Conservation (phyloP, 2,888 invertebrate species). For the Thymelicus sylvestris region DNA sequence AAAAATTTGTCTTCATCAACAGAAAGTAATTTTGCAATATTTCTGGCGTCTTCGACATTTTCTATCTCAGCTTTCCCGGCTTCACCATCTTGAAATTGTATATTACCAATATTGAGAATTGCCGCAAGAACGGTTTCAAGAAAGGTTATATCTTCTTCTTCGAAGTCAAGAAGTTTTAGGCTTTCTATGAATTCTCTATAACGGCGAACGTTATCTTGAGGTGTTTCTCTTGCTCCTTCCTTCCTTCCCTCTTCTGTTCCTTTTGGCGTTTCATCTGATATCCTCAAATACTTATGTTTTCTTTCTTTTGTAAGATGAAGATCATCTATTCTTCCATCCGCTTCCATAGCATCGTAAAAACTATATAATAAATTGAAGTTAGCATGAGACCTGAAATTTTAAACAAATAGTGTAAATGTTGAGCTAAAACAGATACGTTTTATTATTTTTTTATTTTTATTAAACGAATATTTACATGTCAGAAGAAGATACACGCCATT, state of each 20-base stretch:
- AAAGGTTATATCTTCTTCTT: slow-evolving; percentile 88
- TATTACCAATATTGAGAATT: slow-evolving; percentile 91
- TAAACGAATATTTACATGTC: slow-evolving; percentile 85
- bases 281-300: slow-evolving; percentile 90
- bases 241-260: slow-evolving; percentile 60
- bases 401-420: slow-evolving; percentile 84
- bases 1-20: slow-evolving; percentile 92
- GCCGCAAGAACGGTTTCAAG: slow-evolving; percentile 90
- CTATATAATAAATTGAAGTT: slow-evolving; percentile 97
- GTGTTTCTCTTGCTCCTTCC: slow-evolving; percentile 86
- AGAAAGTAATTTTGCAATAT: slow-evolving; percentile 90
- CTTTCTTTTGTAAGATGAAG: slow-evolving; percentile 88
- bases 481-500: slow-evolving; percentile 92
- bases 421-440: background rate
- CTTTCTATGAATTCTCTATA: slow-evolving; percentile 87
- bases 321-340: slow-evolving; percentile 86
- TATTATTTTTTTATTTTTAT: slow-evolving; percentile 54
- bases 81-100: slow-evolving; percentile 89
- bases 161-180: slow-evolving; percentile 88
- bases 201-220: slow-evolving; percentile 86
- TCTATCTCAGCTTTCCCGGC: slow-evolving; percentile 89
- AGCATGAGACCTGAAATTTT: slow-evolving; percentile 91
- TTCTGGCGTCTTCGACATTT: slow-evolving; percentile 87
- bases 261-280: slow-evolving; percentile 84
- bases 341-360: slow-evolving; percentile 93